Percentiles rank a stretch among this genome's conserved stretches.
phyloP scores from a whole-genome alignment of 2,888 invertebrate genomes.

The Chrysolina haemoptera region DNA sequence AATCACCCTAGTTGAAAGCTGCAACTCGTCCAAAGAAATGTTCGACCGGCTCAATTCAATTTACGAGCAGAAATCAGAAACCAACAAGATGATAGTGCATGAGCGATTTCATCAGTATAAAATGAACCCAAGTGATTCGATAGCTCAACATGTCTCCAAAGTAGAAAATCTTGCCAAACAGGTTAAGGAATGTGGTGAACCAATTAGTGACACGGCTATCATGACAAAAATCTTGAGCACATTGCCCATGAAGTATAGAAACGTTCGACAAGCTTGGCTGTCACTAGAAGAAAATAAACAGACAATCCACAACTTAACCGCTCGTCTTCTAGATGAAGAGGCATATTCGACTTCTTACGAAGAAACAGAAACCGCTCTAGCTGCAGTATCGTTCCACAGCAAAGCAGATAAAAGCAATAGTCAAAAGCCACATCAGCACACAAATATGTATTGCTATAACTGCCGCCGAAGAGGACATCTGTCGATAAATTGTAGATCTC shows the following conservation, averaged over 20 bases:
- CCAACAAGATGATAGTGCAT: slow-evolving; percentile 55
- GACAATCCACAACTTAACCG: slow-evolving; percentile 48
- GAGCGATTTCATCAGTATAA: slow-evolving; percentile 53
- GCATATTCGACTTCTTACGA: slow-evolving; percentile 39
- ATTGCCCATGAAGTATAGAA: slow-evolving; percentile 43
- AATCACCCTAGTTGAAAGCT: slow-evolving; percentile 47
- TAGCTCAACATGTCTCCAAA: slow-evolving; percentile 57
- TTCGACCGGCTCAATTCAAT: slow-evolving; percentile 50
- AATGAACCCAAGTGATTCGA: slow-evolving; percentile 49
- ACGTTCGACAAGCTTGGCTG: slow-evolving; percentile 53
- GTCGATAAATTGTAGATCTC: too few relatives aligned
- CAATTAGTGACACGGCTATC: slow-evolving; percentile 48
- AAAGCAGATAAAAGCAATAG: not conserved
- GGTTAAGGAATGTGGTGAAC: slow-evolving; percentile 49
- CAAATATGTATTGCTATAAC: too few relatives aligned
- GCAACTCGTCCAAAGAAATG: slow-evolving; percentile 50
- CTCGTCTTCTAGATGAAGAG: slow-evolving; percentile 52
- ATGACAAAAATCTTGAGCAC: slow-evolving; percentile 51
- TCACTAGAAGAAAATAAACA: slow-evolving; percentile 50
- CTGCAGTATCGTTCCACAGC: slow-evolving; percentile 19
- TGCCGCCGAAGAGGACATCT: too few relatives aligned
- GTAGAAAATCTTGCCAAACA: slow-evolving; percentile 55
- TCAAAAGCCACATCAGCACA: too few relatives aligned
- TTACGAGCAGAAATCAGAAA: slow-evolving; percentile 46
- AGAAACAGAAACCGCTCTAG: slow-evolving; percentile 40